phyloP scores from a whole-genome alignment of 23 tunicate species.

The Halocynthia roretzi region DNA sequence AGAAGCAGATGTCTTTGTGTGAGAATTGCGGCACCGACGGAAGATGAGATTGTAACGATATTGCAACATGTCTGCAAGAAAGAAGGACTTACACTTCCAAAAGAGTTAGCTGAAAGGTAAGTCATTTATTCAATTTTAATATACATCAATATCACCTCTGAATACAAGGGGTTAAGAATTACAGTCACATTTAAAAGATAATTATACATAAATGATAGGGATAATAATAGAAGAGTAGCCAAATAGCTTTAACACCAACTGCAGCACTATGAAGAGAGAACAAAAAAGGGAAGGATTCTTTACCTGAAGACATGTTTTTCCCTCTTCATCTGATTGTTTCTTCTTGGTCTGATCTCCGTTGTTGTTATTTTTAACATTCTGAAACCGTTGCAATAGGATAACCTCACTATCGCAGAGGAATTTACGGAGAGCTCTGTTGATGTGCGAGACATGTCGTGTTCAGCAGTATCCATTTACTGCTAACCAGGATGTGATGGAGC shows the following conservation, averaged over 20 bases:
- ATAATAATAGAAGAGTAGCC: no score
- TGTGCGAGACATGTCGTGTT: slow-evolving; percentile 86
- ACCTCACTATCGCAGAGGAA: slow-evolving; percentile 56
- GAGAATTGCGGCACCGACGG: slow-evolving; percentile 75
- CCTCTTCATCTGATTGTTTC: neutral
- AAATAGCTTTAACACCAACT: no score
- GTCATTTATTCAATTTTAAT: no score
- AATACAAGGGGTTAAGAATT: no score
- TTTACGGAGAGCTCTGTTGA: slow-evolving; percentile 71
- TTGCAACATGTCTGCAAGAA: slow-evolving; percentile 54
- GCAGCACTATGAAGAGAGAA: no score
- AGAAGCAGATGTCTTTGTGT: slow-evolving; percentile 85
- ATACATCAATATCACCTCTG: no score
- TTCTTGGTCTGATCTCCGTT: neutral
- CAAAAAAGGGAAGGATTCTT: no score
- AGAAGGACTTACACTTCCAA: slow-evolving; percentile 71
- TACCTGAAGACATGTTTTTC: neutral
- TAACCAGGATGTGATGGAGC: slow-evolving; percentile 73
- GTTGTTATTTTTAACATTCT: neutral
- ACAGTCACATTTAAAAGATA: no score
- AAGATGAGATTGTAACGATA: slow-evolving; percentile 50
- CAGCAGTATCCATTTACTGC: slow-evolving; percentile 76
- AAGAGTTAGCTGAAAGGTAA: slow-evolving; percentile 63
- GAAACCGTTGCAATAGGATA: slow-evolving; percentile 23
- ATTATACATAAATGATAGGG: no score